These are phyloP conservation scores for Myanophis thanlyinensis DNA, from an alignment of 2,113 vertebrate species.

Conservation along the genomic window DNA sequence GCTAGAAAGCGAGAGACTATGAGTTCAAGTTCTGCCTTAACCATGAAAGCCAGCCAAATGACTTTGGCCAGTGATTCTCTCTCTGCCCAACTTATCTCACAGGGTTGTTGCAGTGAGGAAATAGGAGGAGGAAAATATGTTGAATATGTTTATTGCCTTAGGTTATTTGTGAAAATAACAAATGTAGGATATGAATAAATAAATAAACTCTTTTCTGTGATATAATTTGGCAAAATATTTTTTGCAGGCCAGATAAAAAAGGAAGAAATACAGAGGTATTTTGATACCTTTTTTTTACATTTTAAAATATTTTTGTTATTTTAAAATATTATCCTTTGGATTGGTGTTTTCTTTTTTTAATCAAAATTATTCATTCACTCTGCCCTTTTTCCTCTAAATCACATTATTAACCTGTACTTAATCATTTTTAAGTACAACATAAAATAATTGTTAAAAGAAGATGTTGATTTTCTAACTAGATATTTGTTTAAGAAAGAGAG, in stretches of 20 bases:
- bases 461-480: background rate
- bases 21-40: too few relatives aligned
- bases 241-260: background rate
- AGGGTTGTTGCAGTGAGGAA: too few relatives aligned
- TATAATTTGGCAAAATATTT: background rate
- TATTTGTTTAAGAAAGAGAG: background rate
- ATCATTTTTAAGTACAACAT: conserved; percentile 29
- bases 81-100: too few relatives aligned
- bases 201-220: background rate
- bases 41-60: too few relatives aligned
- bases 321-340: background rate
- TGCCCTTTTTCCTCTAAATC: background rate
- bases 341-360: conserved; percentile 4
- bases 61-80: too few relatives aligned
- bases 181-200: background rate
- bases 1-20: too few relatives aligned
- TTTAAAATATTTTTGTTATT: background rate
- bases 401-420: background rate
- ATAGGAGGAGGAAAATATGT: too few relatives aligned
- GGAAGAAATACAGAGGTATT: background rate
- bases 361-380: conserved; percentile 12
- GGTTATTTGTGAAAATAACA: background rate
- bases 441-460: conserved; percentile 8
- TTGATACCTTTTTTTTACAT: background rate
- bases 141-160: background rate